Base-by-base conservation (phyloP, 2,797 vertebrate species). In the Tangara arthus region DNA sequence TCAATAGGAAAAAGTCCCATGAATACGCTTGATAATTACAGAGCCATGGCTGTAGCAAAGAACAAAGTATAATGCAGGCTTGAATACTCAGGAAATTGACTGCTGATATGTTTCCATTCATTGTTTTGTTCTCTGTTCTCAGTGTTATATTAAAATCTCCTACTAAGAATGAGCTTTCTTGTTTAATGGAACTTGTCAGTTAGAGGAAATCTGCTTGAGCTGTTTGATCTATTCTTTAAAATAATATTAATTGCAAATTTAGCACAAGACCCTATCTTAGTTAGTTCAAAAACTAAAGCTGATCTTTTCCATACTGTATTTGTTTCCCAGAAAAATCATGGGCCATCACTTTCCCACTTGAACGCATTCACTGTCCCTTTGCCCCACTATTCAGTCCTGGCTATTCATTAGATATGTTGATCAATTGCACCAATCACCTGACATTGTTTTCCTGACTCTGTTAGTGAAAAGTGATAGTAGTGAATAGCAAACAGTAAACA, bases 171-270 rank as follows among this genome's bases (percentile, higher is more conserved):
- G 68, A 94, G 89, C 46, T 93, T 93, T 94, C 90, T 97, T 97
- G 95, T 96, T 93, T 96, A 95, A 96, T 95, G 93, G 91, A 97
- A 95, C 91, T 95, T 89, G 88, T 91, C 95, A 97, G 90, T 93
- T 95, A 90, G 65, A 95, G 95, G 94, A 96, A 97, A 95, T 97
- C 94, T 95, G 87, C 89, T 93, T 9, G 28, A 97, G 90, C 46
- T 93, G 87, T 97, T 96, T 97, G 96, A 97, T 96, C 95, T 97
- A 70, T 91, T 96, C 90, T 93, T 96, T 96, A 96, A 94, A 96
- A 96, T 93, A 92, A 88, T 96, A 96, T 95, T 96, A 95, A 97
- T 96, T 97, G 93, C 82, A 87, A 95, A 92, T 92, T 84, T 78
- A 95, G 82, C 85, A 87, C 57, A 91, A 6, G 1, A 50, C 50